Conservation (phyloP, 2,113 vertebrate genomes). For the Odontophorus gujanensis region DNA sequence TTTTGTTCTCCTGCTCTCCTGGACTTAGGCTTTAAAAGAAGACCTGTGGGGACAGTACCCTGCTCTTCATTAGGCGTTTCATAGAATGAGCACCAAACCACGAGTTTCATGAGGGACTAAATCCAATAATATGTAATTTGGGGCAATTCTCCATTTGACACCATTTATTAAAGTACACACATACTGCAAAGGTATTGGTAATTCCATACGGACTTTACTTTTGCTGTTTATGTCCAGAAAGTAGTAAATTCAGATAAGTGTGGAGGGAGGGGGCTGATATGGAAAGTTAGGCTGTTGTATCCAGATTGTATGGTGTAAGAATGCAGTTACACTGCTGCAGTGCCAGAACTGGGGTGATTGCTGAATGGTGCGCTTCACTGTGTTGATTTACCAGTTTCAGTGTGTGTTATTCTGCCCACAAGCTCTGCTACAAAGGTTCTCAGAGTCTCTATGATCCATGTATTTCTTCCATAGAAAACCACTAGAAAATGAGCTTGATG, state of each 20-base stretch:
- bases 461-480: background rate
- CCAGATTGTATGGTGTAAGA: background rate
- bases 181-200: background rate
- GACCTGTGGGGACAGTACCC: background rate
- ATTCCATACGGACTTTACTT: background rate
- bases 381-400: background rate
- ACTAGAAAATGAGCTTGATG: background rate
- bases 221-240: background rate
- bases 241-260: background rate
- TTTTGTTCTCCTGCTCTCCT: background rate
- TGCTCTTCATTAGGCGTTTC: background rate
- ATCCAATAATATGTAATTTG: background rate
- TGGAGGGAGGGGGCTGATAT: background rate
- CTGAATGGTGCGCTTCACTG: background rate
- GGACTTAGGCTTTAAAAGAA: background rate
- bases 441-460: background rate
- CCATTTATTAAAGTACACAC: background rate
- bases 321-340: accelerated
- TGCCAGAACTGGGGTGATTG: background rate
- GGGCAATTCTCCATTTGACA: background rate
- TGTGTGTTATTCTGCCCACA: background rate
- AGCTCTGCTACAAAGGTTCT: background rate
- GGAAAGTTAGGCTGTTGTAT: background rate
- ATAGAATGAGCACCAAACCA: background rate
- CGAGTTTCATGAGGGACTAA: background rate